Evolutionary conservation across 2,888 invertebrate species (phyloP).

Genomic region (Drosophila antonietae): DNA sequence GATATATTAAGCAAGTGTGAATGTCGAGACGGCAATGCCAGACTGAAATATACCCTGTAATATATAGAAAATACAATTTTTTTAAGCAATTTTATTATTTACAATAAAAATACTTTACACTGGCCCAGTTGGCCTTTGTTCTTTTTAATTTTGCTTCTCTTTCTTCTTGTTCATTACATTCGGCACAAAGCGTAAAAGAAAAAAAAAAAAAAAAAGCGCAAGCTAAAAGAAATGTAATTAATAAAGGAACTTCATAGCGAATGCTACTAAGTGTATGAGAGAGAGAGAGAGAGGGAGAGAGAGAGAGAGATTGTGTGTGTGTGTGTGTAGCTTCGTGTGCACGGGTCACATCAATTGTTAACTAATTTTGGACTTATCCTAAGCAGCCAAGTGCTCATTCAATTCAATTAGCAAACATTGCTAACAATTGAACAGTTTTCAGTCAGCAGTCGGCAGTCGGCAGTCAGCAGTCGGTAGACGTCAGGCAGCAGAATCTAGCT

Average conservation of each 20-base stretch:
- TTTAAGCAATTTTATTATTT: not conserved
- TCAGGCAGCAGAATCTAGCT: slow-evolving; percentile 1
- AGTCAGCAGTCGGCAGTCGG: not conserved
- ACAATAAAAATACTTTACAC: not conserved
- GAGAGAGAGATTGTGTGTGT: not conserved
- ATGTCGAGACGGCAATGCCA: not conserved
- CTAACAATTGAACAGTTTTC: slow-evolving; percentile 34
- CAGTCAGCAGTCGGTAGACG: not conserved
- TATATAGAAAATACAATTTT: not conserved
- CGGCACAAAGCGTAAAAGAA: not conserved
- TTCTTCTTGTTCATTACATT: slow-evolving; percentile 3
- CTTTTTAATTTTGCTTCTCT: not conserved
- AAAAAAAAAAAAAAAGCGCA: not conserved
- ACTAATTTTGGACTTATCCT: slow-evolving; percentile 47
- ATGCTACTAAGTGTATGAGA: not conserved
- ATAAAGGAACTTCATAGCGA: slow-evolving; percentile 3
- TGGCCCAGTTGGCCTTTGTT: slow-evolving; percentile 4
- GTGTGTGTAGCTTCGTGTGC: slow-evolving; percentile 11
- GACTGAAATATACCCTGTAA: not conserved
- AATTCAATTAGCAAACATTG: slow-evolving; percentile 50
- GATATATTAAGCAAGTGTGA: not conserved
- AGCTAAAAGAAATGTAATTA: slow-evolving; percentile 10
- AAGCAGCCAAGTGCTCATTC: slow-evolving; percentile 41
- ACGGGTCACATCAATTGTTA: slow-evolving; percentile 40
- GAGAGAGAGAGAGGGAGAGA: not conserved